These are phyloP conservation scores for Hylomyscus alleni DNA, from an alignment of 2,797 vertebrate species.

Conservation along the genomic window DNA sequence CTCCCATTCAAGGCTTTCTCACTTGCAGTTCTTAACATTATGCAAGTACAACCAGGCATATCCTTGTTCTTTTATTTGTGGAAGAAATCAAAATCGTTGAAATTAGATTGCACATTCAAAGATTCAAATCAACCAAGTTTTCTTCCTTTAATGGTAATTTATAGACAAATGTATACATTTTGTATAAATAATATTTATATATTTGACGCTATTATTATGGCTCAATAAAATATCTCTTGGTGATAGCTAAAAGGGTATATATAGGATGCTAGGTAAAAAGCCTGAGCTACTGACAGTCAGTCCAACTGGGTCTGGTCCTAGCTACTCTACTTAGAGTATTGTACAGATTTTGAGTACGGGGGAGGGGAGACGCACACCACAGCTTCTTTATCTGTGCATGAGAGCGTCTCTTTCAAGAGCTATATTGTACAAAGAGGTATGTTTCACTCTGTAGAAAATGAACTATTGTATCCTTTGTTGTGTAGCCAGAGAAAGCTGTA, in stretches of 20 bases:
- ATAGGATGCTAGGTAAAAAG: background rate
- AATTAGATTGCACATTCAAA: background rate
- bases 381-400: background rate
- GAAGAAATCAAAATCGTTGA: background rate
- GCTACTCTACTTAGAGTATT: background rate
- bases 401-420: background rate
- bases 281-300: background rate
- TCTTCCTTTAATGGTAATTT: slow-evolving; percentile 11
- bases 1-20: background rate
- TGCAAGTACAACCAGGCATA: background rate
- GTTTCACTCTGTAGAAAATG: background rate
- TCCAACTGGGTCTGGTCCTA: background rate
- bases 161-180: background rate
- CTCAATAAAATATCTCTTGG: background rate
- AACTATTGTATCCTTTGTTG: background rate
- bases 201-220: background rate
- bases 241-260: background rate
- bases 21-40: background rate
- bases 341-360: background rate
- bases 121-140: background rate
- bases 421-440: background rate
- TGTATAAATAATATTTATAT: background rate
- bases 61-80: background rate
- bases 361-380: background rate
- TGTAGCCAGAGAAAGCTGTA: background rate